Evolutionary conservation across 1,140 invertebrate species (phyloP), one percentile per base, ranked within the genome.

Genomic region (Drosophila lini): DNA sequence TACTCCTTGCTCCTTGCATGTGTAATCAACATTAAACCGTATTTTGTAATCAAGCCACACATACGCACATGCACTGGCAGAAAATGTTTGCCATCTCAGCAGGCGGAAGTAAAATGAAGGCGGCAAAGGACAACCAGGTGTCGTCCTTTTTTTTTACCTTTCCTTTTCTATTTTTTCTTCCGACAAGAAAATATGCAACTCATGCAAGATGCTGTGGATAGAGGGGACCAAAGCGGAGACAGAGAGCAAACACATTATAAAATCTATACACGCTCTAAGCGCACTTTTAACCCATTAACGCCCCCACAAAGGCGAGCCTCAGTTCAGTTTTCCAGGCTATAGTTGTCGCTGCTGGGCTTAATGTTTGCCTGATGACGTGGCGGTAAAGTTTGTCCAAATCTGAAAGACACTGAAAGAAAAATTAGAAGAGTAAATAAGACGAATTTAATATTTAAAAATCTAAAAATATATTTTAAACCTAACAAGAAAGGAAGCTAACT

Each of bases 11-110:
- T 65, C 69, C 60, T 60, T 83, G 71, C 80, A 82, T 83, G 84
- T 86, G 83, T 86, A 86, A 86, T 86, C 83, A 86, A 86, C 82
- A 86, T 86, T 88, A 86, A 86, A 86, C 82, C 76, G 83, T 86
- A 86, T 86, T 86, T 86, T 88, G 82, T 80, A 86, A 86, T 86
- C 82, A 86, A 83, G 58, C 65, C 76, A 74, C 74, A 70, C 64
- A 64, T 59, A 63, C 58, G n/a, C 52, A 52, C 56, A 47, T 45
- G 55, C 61, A 71, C 47, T 58, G 52, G 22, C 56, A 48, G 52
- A 79, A 74, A 79, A 80, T 28, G 69, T 78, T 86, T 85, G 79
- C 65, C 65, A 81, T 73, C 74, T 85, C 81, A 85, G 81, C 70
- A 63, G 74, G 42, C 74, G 74, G 74, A 77, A 77, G 74, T 68